Percentiles rank a stretch among this genome's conserved stretches.
phyloP scores from a whole-genome alignment of 2,797 vertebrate genomes.

The Typhlichthys subterraneus region DNA sequence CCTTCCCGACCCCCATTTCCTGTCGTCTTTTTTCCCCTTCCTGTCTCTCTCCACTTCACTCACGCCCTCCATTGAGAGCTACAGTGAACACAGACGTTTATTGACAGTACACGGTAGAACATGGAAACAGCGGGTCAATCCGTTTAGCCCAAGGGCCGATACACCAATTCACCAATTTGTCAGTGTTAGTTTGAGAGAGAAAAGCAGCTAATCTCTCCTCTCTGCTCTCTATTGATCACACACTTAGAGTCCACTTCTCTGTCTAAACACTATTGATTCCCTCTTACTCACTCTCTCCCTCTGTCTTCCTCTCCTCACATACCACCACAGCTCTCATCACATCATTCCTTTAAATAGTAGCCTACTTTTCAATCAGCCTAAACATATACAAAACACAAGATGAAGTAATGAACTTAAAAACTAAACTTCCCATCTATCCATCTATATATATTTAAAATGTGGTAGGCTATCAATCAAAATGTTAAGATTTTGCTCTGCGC shows the following conservation, averaged over 20 bases:
- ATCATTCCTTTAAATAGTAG: constrained; percentile 39
- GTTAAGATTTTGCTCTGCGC: constrained; percentile 34
- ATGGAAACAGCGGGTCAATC: constrained; percentile 82
- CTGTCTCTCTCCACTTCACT: constrained; percentile 51
- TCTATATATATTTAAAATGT: neutral
- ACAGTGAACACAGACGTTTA: constrained; percentile 77
- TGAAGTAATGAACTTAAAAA: constrained; percentile 3
- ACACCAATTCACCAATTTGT: constrained; percentile 83
- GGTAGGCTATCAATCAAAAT: constrained; percentile 10
- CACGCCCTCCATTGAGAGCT: constrained; percentile 68
- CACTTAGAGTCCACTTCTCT: constrained; percentile 86
- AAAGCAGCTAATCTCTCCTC: constrained; percentile 83
- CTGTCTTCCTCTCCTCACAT: constrained; percentile 59
- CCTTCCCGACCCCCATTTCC: constrained; percentile 17
- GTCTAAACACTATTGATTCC: constrained; percentile 90
- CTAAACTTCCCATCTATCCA: neutral
- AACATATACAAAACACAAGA: constrained; percentile 34
- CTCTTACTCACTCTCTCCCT: constrained; percentile 71
- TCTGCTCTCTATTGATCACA: constrained; percentile 86
- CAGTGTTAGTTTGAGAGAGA: constrained; percentile 83
- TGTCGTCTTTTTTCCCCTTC: constrained; percentile 19
- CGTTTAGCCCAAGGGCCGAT: constrained; percentile 82
- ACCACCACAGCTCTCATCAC: constrained; percentile 61
- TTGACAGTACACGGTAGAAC: constrained; percentile 79
- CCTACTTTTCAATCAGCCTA: constrained; percentile 41